phyloP scores from a whole-genome alignment of 2,113 vertebrate species.

The Zosterops lateralis region DNA sequence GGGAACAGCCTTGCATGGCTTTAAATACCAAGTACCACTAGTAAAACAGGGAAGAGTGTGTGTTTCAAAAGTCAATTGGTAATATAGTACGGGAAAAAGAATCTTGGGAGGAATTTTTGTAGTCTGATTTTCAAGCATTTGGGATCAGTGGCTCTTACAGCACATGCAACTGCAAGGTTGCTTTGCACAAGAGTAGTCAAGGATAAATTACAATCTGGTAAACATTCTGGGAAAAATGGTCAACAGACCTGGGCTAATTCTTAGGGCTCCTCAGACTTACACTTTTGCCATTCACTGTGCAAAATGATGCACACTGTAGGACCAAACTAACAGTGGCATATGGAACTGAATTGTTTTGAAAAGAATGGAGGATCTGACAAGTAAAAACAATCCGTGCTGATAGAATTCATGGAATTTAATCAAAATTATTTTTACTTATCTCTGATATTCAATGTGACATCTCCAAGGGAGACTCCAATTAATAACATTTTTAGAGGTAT shows the following conservation, averaged over 20 bases:
- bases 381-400: not conserved
- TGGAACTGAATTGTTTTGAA: not conserved
- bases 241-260: not conserved
- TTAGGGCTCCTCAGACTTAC: rapidly evolving
- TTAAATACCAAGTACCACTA: not conserved
- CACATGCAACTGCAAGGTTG: not conserved
- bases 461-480: not conserved
- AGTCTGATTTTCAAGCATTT: not conserved
- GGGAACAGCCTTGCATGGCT: not conserved
- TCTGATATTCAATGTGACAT: not conserved
- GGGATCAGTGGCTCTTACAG: not conserved
- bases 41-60: not conserved
- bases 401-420: not conserved
- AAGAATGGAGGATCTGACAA: not conserved
- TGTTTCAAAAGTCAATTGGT: not conserved
- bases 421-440: not conserved
- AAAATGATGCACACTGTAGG: not conserved
- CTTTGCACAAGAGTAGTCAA: not conserved
- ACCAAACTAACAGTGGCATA: not conserved
- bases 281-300: not conserved
- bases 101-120: not conserved
- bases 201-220: not conserved
- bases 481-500: not conserved
- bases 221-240: not conserved
- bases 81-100: not conserved